phyloP scores from a whole-genome alignment of 2,888 invertebrate genomes.

The Homarus gammarus region DNA sequence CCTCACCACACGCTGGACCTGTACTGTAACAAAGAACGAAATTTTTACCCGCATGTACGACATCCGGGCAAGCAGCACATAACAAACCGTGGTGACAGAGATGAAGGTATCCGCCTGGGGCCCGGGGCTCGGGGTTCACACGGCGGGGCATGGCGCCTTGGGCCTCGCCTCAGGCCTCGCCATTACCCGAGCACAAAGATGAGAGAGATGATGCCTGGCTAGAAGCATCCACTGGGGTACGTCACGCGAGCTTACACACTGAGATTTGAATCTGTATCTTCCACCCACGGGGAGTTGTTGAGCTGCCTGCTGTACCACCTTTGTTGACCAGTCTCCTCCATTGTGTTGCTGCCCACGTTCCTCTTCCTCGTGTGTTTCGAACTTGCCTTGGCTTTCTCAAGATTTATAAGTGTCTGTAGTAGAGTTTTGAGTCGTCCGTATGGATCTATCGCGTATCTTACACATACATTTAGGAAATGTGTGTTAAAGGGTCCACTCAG shows the following conservation, averaged over 20 bases:
- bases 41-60: neutral
- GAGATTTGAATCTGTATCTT: neutral
- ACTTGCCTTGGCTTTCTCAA: no score
- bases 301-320: no score
- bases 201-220: constrained; percentile 35
- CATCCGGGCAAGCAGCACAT: neutral
- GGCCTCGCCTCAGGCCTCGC: constrained; percentile 16
- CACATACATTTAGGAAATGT: no score
- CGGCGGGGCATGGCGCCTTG: constrained; percentile 14
- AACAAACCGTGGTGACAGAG: constrained; percentile 33
- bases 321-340: no score
- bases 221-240: constrained; percentile 13
- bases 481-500: no score
- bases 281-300: neutral
- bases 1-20: no score
- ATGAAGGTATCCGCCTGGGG: constrained; percentile 19
- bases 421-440: no score
- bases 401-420: no score
- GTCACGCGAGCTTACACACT: constrained; percentile 10
- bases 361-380: no score
- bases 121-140: neutral
- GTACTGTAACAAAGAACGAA: no score
- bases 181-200: constrained; percentile 36
- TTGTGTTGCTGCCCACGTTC: no score
- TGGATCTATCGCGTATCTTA: no score